phyloP scores from a whole-genome alignment of 30 jellyfish, hydroid and myxozoan species.

The Aurelia aurita complex sp. Pacific region DNA sequence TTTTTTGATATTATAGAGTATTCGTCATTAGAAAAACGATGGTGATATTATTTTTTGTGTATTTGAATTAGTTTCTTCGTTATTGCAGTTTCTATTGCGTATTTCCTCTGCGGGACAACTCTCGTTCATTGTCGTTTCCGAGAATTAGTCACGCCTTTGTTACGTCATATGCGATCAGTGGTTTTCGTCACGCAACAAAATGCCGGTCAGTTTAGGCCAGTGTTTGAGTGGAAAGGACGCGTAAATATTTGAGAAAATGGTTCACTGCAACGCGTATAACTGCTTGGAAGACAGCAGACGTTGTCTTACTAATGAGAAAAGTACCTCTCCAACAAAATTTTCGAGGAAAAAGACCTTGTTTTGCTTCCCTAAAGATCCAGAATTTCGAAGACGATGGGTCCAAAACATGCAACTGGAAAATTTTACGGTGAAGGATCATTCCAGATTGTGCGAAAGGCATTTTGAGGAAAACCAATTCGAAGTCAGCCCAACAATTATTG shows the following conservation, averaged over 20 bases:
- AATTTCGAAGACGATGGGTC: neutral
- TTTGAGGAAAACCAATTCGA: slow-evolving; percentile 19
- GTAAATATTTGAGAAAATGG: too few relatives aligned
- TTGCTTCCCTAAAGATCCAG: slow-evolving; percentile 1
- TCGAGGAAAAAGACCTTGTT: neutral
- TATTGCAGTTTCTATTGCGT: too few relatives aligned
- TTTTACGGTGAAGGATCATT: slow-evolving; percentile 8
- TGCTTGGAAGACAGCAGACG: too few relatives aligned
- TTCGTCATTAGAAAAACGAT: too few relatives aligned
- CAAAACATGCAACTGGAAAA: neutral
- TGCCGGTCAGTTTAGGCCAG: too few relatives aligned
- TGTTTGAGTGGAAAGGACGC: too few relatives aligned
- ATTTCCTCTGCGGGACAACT: slow-evolving; percentile 21
- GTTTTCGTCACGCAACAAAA: neutral
- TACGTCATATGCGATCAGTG: slow-evolving; percentile 19
- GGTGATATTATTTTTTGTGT: too few relatives aligned
- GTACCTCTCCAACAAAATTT: neutral
- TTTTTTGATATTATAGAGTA: too few relatives aligned
- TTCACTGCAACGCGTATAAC: too few relatives aligned
- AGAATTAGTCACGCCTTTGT: neutral
- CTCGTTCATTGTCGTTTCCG: slow-evolving; percentile 19
- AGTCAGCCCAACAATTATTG: slow-evolving; percentile 4
- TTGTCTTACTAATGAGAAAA: neutral
- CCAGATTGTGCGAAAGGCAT: slow-evolving; percentile 3
- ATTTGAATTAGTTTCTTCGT: too few relatives aligned